Percentiles rank a stretch among this genome's conserved stretches.
Evolutionary conservation across 2,797 vertebrate genomes (phyloP).

Genomic region (Trematomus bernacchii): DNA sequence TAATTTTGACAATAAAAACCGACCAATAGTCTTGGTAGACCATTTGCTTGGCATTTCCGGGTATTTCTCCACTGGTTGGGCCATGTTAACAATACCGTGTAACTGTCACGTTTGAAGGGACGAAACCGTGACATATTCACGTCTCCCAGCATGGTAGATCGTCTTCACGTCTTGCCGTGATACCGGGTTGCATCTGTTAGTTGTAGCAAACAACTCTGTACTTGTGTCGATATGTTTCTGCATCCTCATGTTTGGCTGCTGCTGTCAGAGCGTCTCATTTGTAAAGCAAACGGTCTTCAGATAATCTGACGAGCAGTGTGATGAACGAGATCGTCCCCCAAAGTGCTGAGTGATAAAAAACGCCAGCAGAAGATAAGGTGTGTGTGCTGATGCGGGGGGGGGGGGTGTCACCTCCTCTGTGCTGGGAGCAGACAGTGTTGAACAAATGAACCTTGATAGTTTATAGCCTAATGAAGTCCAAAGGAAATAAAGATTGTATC

Average conservation of each 20-base stretch:
- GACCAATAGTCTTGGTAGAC: too few species aligned
- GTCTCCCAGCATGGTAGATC: too few species aligned
- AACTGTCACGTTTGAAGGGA: too few species aligned
- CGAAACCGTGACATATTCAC: too few species aligned
- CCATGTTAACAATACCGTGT: too few species aligned
- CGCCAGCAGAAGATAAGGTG: slow-evolving; percentile 46
- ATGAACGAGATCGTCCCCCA: slow-evolving; percentile 81
- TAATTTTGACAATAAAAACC: too few species aligned
- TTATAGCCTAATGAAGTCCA: slow-evolving; percentile 18
- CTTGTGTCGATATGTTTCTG: slow-evolving; percentile 27
- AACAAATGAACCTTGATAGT: slow-evolving; percentile 35
- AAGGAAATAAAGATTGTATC: slow-evolving; percentile 31
- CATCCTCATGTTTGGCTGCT: slow-evolving; percentile 21
- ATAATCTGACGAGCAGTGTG: slow-evolving; percentile 71
- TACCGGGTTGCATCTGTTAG: too few species aligned
- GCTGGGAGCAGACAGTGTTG: slow-evolving; percentile 10
- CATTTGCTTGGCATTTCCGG: too few species aligned
- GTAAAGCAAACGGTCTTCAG: slow-evolving; percentile 66
- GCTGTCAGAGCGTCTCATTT: slow-evolving; percentile 58
- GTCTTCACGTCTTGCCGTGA: too few species aligned
- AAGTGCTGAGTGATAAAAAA: slow-evolving; percentile 82
- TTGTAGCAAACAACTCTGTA: slow-evolving; percentile 6
- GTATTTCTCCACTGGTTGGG: too few species aligned
- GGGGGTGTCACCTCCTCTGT: background rate
- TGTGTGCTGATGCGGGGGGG: background rate